Conservation (phyloP, 2,888 invertebrate species). For the Rugalucina vietnamica region DNA sequence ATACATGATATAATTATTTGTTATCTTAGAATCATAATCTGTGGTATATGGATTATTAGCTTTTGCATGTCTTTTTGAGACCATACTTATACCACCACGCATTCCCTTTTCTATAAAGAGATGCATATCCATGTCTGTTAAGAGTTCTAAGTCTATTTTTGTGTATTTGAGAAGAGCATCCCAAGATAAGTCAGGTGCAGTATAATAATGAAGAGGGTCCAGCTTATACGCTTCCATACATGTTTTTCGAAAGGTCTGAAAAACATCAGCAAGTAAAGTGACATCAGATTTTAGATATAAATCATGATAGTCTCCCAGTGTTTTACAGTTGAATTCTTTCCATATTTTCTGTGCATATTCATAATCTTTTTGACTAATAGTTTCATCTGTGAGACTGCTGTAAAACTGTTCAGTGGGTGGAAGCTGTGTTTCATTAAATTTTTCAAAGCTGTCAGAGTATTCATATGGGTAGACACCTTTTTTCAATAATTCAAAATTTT, state of each 20-base stretch:
- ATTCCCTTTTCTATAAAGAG: slow-evolving; percentile 65
- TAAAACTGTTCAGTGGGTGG: slow-evolving; percentile 52
- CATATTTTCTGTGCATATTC: slow-evolving; percentile 59
- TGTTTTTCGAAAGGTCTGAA: slow-evolving; percentile 77
- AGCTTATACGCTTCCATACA: slow-evolving; percentile 66
- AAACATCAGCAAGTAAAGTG: slow-evolving; percentile 75
- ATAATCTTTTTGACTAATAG: slow-evolving; percentile 60
- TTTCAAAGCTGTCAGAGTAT: slow-evolving; percentile 17
- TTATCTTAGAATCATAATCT: slow-evolving; percentile 33
- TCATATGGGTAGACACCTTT: slow-evolving; percentile 38
- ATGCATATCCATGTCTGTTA: slow-evolving; percentile 74
- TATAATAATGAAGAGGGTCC: slow-evolving; percentile 74
- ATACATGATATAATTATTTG: slow-evolving; percentile 36
- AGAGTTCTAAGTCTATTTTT: slow-evolving; percentile 67
- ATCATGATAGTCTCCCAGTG: slow-evolving; percentile 61
- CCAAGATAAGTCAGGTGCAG: slow-evolving; percentile 72
- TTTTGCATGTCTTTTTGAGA: slow-evolving; percentile 71
- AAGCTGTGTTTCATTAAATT: slow-evolving; percentile 50
- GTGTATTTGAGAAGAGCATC: slow-evolving; percentile 61
- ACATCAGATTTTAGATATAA: slow-evolving; percentile 71
- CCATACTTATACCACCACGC: slow-evolving; percentile 61
- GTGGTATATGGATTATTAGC: slow-evolving; percentile 73
- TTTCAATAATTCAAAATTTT: neutral
- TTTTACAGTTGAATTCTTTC: slow-evolving; percentile 55
- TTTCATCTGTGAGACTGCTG: slow-evolving; percentile 45